These are phyloP conservation scores for Petrocephalus zakoni DNA, from an alignment of 2,113 vertebrate species.

Conservation along the genomic window DNA sequence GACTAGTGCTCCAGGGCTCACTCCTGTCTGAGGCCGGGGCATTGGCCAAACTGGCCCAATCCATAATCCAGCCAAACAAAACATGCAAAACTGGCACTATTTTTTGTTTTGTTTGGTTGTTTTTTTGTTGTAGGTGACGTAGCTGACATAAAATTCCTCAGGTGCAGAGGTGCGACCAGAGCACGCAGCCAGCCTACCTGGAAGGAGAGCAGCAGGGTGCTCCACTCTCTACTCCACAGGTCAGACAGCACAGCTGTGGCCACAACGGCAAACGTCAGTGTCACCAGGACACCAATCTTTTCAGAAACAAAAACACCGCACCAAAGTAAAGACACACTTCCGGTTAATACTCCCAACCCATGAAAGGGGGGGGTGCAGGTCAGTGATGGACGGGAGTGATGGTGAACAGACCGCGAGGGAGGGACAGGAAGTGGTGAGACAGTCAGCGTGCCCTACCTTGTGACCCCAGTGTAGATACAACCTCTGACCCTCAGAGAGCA, in stretches of 20 bases:
- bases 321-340: not conserved
- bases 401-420: not conserved
- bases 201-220: conserved; percentile 70
- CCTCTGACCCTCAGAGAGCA: conserved; percentile 78
- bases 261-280: conserved; percentile 58
- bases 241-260: conserved; percentile 61
- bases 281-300: conserved; percentile 68
- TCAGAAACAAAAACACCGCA: not conserved
- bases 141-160: not conserved
- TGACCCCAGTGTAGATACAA: conserved; percentile 79
- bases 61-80: not conserved
- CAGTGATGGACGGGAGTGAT: not conserved
- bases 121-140: not conserved
- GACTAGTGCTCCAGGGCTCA: not conserved
- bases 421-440: not conserved
- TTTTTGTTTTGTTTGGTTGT: not conserved
- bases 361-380: too few relatives aligned
- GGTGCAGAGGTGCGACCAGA: not conserved
- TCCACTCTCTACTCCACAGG: conserved; percentile 72
- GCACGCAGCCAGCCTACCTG: conserved; percentile 59
- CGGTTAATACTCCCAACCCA: not conserved
- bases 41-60: not conserved
- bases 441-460: conserved; percentile 67
- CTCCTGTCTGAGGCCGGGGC: not conserved
- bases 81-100: not conserved